Base-by-base conservation (phyloP, 2,888 invertebrate species). In the Phymatocera aterrima region DNA sequence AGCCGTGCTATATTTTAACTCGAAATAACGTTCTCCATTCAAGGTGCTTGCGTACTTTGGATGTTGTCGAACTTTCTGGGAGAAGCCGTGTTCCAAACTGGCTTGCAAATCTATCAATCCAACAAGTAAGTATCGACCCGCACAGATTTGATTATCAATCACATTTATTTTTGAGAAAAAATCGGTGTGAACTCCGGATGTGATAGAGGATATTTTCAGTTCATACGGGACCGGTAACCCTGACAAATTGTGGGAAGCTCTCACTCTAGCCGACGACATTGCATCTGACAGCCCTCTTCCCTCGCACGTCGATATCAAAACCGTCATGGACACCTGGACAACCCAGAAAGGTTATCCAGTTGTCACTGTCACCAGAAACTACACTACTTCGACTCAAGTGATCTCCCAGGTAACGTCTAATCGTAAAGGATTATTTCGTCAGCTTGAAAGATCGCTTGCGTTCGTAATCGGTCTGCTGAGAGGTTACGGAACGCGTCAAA, bases 271-370 rank as follows among this genome's bases (percentile, higher is more conserved):
- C 60, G 83, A 84, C 0, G 89, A 91, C 0, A 80, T 82, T 8
- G 89, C 21, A 21, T 48, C 60, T 31, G 65, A 64, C 2, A 48
- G 78, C 40, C 34, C 90, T 83, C 84, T 82, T 4, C 87, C 85
- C 0, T 89, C 88, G 1, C 91, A 91, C n/a, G 85, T 92, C 0
- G 92, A 92, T 0, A 90, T 94, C 1, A 93, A 93, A 34, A 90
- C 91, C 8, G 92, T 96, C 79, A 95, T 96, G 93, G 93, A 94
- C 85, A 92, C 94, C 0, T 96, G 96, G 95, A 95, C 95, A 0
- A 91, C 93, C 18, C 95, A 96, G 87, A 92, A 93, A 0, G 95
- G 95, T 0, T 95, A 94, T 88, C 96, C 95, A 0, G 91, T 95
- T 0, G 90, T 95, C 5, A 92, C 91, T 0, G 92, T 95, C 0